phyloP scores from a whole-genome alignment of 2,888 invertebrate species.

The Ophioninae sp. region DNA sequence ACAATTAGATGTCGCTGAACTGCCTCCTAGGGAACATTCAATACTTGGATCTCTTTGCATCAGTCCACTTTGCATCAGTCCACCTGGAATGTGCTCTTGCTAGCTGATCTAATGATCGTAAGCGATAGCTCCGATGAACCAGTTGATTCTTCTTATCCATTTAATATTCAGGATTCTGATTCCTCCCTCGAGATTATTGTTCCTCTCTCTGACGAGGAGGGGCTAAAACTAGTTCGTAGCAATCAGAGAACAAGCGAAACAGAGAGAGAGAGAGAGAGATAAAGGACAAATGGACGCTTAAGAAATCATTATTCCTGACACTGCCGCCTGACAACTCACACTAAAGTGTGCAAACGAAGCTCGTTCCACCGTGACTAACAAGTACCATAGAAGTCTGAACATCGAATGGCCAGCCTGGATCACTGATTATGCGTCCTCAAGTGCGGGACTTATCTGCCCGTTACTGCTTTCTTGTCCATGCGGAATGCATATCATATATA shows the following conservation, averaged over 20 bases:
- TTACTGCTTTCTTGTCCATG: conserved; percentile 4
- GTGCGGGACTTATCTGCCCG: conserved; percentile 43
- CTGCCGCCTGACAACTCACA: conserved; percentile 20
- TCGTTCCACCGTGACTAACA: conserved; percentile 59
- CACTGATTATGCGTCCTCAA: conserved; percentile 55
- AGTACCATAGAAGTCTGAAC: conserved; percentile 59
- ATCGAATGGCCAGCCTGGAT: conserved; percentile 43
- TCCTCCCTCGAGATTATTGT: not conserved
- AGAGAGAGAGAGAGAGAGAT: conserved; percentile 25
- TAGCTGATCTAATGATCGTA: not conserved
- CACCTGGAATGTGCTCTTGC: not conserved
- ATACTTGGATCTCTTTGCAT: not conserved
- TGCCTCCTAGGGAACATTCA: not conserved
- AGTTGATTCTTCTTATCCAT: not conserved
- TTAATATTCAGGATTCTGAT: not conserved
- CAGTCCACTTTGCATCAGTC: not conserved
- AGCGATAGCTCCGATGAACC: not conserved
- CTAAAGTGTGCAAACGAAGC: conserved; percentile 54
- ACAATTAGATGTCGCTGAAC: not conserved
- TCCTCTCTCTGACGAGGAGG: not conserved
- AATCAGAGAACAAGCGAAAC: not conserved
- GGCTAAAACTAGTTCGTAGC: not conserved
- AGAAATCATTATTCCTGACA: not conserved
- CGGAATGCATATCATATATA: conserved; percentile 6
- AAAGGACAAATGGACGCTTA: not conserved